Conservation (phyloP, 2,888 invertebrate species). For the Parnassius apollo region DNA sequence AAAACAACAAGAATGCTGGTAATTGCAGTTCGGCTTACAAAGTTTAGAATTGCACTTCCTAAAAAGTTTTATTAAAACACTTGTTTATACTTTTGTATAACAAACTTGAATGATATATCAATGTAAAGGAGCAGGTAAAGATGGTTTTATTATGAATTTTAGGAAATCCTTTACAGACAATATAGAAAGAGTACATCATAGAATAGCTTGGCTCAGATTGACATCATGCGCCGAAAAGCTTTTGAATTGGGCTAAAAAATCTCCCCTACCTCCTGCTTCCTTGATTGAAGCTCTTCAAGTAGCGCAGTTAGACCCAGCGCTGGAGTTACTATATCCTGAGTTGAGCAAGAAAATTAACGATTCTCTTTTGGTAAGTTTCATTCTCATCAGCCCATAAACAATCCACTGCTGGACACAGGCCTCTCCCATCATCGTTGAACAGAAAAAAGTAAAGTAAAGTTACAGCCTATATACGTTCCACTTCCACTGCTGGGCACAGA, state of each 20-base stretch:
- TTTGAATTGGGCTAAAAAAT: slow-evolving; percentile 55
- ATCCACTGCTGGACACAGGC: no score
- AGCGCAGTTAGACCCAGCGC: slow-evolving; percentile 61
- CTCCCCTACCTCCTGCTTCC: slow-evolving; percentile 57
- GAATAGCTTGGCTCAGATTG: slow-evolving; percentile 61
- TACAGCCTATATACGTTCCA: no score
- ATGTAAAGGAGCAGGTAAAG: no score
- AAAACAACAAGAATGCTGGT: no score
- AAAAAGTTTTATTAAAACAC: no score
- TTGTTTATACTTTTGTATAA: no score
- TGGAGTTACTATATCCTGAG: slow-evolving; percentile 59
- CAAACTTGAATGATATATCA: no score
- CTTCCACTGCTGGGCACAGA: no score
- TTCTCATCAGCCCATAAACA: not conserved
- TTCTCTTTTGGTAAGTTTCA: slow-evolving; percentile 49
- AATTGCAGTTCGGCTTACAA: no score
- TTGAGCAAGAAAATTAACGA: slow-evolving; percentile 44
- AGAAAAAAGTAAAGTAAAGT: no score
- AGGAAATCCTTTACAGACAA: slow-evolving; percentile 57
- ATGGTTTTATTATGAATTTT: slow-evolving; percentile 27
- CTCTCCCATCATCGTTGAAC: no score
- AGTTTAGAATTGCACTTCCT: no score
- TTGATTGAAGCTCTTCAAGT: slow-evolving; percentile 53
- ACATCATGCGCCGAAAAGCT: slow-evolving; percentile 46
- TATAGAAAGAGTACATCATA: slow-evolving; percentile 44